Evolutionary conservation across 2,888 invertebrate species (phyloP).

Genomic region (Aphrophora alni): DNA sequence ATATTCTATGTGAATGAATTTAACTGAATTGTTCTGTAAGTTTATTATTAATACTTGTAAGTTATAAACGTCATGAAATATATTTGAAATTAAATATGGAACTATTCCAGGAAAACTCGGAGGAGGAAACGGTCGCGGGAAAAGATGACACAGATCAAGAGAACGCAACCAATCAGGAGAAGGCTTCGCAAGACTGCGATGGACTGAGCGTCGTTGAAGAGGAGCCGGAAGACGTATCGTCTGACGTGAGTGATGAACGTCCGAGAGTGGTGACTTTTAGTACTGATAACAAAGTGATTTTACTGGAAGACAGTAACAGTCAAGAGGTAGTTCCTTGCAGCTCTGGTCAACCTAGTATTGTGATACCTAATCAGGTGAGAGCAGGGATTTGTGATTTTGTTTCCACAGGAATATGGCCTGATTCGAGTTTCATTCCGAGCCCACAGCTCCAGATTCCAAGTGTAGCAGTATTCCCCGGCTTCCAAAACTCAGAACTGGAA

Average conservation of each 20-base stretch:
- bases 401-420: slow-evolving; percentile 2
- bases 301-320: background rate
- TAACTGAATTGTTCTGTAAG: no score
- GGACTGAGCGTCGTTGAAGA: slow-evolving; percentile 51
- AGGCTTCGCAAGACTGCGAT: slow-evolving; percentile 55
- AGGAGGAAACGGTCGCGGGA: slow-evolving; percentile 51
- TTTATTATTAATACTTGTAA: no score
- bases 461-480: background rate
- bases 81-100: background rate
- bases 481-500: background rate
- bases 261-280: slow-evolving; percentile 13
- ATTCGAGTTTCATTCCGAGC: slow-evolving; percentile 24
- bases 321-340: no score
- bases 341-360: background rate
- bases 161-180: slow-evolving; percentile 48
- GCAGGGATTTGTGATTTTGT: background rate
- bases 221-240: slow-evolving; percentile 45
- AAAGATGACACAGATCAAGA: slow-evolving; percentile 54
- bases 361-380: background rate
- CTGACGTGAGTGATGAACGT: slow-evolving; percentile 24
- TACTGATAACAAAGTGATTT: slow-evolving; percentile 9
- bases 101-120: slow-evolving; percentile 47
- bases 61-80: no score
- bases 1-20: no score
- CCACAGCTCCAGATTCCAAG: slow-evolving; percentile 29